Evolutionary conservation across 2,888 invertebrate species (phyloP), one percentile per base, ranked within the genome.

Genomic region (Tromatobia lineatoria): DNA sequence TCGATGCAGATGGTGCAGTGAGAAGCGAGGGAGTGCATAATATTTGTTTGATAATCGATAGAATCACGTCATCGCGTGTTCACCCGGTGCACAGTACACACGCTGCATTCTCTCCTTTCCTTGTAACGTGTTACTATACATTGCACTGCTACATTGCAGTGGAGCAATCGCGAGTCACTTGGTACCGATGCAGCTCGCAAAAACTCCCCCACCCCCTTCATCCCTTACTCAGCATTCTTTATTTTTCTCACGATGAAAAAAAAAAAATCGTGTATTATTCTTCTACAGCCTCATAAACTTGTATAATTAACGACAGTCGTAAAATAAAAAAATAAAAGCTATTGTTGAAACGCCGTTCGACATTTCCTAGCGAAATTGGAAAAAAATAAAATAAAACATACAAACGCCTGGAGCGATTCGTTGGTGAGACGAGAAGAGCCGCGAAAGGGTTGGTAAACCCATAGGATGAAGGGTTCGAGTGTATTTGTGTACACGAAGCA

Each of bases 1-100:
- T 75, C 80, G 64, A 81, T 85, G 82, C 85, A 80, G 85, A 83
- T 86, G 77, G 83, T 81, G 80, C 86, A 86, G 85, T 84, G 82
- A 87, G 89, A 78, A 83, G 67, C 82, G 86, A 87, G 89, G 89
- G 88, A 89, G 88, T 88, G 91, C 89, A 92, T 91, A 92, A 92
- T 92, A 92, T 92, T 92, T 91, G 91, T 92, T 91, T 91, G 91
- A 91, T 92, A 92, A 92, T 92, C 92, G 91, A 92, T 92, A 90
- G 90, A 90, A 92, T 91, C 92, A 92, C 92, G 92, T 91, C 91
- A 92, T 92, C 91, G 92, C 92, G 92, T 92, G 92, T 88, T 87
- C 84, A 61, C 61, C 45, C 70, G 77, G 50, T 82, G 59, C 66
- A 80, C 74, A 70, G 52, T 81, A 70, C 81, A 69, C 73, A 50